These are phyloP conservation scores for Kryptopterus vitreolus DNA, from an alignment of 2,797 vertebrate species.

Conservation along the genomic window DNA sequence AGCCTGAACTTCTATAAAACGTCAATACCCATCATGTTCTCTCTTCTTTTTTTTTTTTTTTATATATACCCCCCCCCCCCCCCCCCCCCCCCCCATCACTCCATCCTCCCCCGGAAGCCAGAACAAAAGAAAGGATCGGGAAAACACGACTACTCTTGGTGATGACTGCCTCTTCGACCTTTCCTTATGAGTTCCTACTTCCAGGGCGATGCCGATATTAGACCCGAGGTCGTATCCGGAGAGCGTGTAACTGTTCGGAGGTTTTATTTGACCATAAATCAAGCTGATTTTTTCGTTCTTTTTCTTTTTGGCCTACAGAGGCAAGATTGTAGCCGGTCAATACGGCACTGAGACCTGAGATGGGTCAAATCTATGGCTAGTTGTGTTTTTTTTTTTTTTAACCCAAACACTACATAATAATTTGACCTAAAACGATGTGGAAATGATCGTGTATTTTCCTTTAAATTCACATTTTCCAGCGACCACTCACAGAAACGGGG, in stretches of 20 bases:
- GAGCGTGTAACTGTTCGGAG: slow-evolving; percentile 58
- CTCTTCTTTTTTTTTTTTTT: too few relatives aligned
- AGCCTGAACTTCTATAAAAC: slow-evolving; percentile 63
- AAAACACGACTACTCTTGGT: slow-evolving; percentile 58
- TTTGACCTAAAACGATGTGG: too few relatives aligned
- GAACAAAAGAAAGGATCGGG: slow-evolving; percentile 61
- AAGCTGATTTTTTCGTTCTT: slow-evolving; percentile 47
- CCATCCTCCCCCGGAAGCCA: slow-evolving; percentile 59
- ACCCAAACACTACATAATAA: too few relatives aligned
- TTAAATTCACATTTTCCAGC: too few relatives aligned
- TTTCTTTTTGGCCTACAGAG: slow-evolving; percentile 44
- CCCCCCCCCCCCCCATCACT: too few relatives aligned
- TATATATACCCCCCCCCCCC: too few relatives aligned
- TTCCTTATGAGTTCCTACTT: slow-evolving; percentile 66
- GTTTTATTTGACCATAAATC: slow-evolving; percentile 68
- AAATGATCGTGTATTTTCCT: too few relatives aligned
- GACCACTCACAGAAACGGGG: too few relatives aligned
- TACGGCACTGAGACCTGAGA: slow-evolving; percentile 34
- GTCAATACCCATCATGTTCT: slow-evolving; percentile 67
- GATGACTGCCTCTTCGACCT: slow-evolving; percentile 64
- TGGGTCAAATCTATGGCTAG: slow-evolving; percentile 29
- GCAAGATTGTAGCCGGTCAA: slow-evolving; percentile 51
- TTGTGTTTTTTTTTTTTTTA: too few relatives aligned
- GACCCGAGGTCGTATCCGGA: slow-evolving; percentile 57
- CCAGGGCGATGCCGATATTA: slow-evolving; percentile 65